These are phyloP conservation scores for Scaptomyza reducta DNA, from an alignment of 2,888 invertebrate species.

Conservation along the genomic window DNA sequence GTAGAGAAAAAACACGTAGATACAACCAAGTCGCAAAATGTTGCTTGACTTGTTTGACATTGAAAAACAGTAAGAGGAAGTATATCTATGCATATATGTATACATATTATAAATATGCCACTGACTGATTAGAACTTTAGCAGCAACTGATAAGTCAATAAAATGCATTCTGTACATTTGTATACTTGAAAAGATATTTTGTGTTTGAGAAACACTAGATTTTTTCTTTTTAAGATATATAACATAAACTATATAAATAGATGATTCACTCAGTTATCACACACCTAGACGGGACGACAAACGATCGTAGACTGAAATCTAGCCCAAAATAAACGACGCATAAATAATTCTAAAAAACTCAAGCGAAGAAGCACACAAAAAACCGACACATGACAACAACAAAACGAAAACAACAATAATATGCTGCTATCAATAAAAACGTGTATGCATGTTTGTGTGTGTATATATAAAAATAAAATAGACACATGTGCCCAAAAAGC, in stretches of 20 bases:
- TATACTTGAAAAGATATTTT: background rate
- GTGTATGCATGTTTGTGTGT: slow-evolving; percentile 11
- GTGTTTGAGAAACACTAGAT: background rate
- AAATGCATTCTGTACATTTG: slow-evolving; percentile 12
- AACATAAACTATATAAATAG: background rate
- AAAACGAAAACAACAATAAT: slow-evolving; percentile 45
- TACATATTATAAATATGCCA: background rate
- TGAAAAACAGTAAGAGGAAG: slow-evolving; percentile 49
- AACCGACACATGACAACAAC: slow-evolving; percentile 48
- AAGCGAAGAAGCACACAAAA: slow-evolving; percentile 6
- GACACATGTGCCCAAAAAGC: slow-evolving; percentile 57
- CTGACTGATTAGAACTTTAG: slow-evolving; percentile 11
- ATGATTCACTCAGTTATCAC: slow-evolving; percentile 35
- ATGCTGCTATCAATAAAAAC: slow-evolving; percentile 58
- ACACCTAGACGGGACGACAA: slow-evolving; percentile 70
- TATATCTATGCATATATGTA: slow-evolving; percentile 1
- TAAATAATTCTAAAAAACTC: slow-evolving; percentile 41
- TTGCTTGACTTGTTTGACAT: slow-evolving; percentile 74
- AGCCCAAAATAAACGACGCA: slow-evolving; percentile 36
- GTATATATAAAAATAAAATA: slow-evolving; percentile 63
- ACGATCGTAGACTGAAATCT: slow-evolving; percentile 63
- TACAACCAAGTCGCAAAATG: slow-evolving; percentile 36
- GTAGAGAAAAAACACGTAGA: slow-evolving; percentile 50
- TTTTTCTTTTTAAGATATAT: background rate
- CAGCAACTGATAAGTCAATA: slow-evolving; percentile 19